Evolutionary conservation across 2,888 invertebrate genomes (phyloP).

Genomic region (Parnassius apollo): DNA sequence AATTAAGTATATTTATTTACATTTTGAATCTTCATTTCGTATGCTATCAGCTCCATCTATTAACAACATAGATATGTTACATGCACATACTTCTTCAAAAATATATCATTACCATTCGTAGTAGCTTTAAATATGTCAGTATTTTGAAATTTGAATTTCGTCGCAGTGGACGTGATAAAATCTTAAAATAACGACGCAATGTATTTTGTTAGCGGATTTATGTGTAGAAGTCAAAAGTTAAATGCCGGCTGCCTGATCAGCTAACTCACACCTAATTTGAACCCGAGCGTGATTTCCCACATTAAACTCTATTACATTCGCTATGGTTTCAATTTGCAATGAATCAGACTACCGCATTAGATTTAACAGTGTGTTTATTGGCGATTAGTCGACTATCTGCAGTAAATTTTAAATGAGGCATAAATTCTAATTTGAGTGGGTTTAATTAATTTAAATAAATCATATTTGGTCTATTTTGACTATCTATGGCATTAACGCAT

Average conservation of each 20-base stretch:
- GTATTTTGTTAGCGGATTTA: slow-evolving; percentile 19
- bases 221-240: slow-evolving; percentile 23
- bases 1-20: too few relatives aligned
- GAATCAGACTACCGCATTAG: not conserved
- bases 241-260: slow-evolving; percentile 8
- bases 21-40: too few relatives aligned
- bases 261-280: slow-evolving; percentile 13
- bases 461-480: not conserved
- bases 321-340: not conserved
- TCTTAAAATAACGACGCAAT: slow-evolving; percentile 7
- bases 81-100: not conserved
- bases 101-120: not conserved
- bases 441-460: not conserved
- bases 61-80: too few relatives aligned
- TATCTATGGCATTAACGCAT: not conserved
- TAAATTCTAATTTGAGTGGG: slow-evolving; percentile 12
- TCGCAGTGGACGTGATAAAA: slow-evolving; percentile 8
- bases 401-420: slow-evolving; percentile 8
- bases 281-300: not conserved
- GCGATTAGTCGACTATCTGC: slow-evolving; percentile 9
- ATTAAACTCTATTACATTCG: not conserved
- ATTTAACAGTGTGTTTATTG: slow-evolving; percentile 20
- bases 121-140: not conserved
- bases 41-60: too few relatives aligned
- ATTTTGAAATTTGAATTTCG: slow-evolving; percentile 8